Base-by-base conservation (phyloP, 2,113 vertebrate genomes). In the Craseonycteris thonglongyai region DNA sequence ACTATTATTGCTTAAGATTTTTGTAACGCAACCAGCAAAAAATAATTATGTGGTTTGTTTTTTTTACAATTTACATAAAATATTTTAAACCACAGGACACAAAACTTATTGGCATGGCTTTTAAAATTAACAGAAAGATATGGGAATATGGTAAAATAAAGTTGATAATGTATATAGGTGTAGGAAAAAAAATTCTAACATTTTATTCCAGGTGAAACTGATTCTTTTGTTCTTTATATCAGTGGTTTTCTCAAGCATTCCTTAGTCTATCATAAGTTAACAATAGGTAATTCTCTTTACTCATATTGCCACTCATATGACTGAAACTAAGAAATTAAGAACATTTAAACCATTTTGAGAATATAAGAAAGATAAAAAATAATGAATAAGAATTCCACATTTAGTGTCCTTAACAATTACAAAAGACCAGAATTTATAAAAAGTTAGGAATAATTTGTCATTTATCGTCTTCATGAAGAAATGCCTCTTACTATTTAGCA, bases 361-460 rank as follows among this genome's bases (percentile, higher is more conserved):
- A 72, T 69, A 47, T 24, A 95, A 80, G 15, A 42, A 45, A 90
- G 3, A 38, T 33, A 58, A 49, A 68, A 71, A 83, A 42, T 58
- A 86, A 54, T 78, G 51, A 86, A 59, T 82, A 91, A 76, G 10
- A 42, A 8, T 92, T 96, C 56, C 49, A 68, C 33, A 1, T 3
- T 66, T 14, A 19, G 65, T 19, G 11, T 71, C 38, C 85, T 92
- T 90, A 95, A 85, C 61, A 91, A 94, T n/a, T 95, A 12, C 59
- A 30, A 94, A 94, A 72, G 78, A 10, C 9, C 28, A 49, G 12
- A 75, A 21, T 95, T 92, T 82, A 85, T 83, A 78, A 22, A 90
- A 96, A 91, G 80, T 79, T 49, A 35, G 49, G 88, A 68, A 26
- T 28, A 78, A 84, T 84, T 94, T 95, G 28, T 93, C 42, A 79